These are phyloP conservation scores for Luffia ferchaultella DNA, from an alignment of 2,888 invertebrate genomes.

Conservation along the genomic window DNA sequence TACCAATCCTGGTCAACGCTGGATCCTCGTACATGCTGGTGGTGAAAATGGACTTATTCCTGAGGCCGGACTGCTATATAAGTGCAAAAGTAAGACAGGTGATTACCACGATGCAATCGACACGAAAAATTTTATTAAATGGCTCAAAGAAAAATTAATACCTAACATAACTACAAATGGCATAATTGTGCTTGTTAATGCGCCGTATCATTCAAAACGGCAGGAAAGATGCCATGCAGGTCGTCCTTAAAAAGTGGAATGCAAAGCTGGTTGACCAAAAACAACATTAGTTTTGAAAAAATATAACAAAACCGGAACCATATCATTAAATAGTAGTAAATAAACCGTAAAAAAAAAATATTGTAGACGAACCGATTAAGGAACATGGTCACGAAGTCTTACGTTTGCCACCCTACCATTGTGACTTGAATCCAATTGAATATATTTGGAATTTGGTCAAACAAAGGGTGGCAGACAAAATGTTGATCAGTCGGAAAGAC, in stretches of 20 bases:
- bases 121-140: constrained; percentile 12
- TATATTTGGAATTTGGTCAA: constrained; percentile 16
- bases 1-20: constrained; percentile 3
- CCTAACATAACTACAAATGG: constrained; percentile 6
- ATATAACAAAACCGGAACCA: constrained; percentile 18
- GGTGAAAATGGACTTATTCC: constrained; percentile 15
- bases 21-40: constrained; percentile 8
- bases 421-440: constrained; percentile 26
- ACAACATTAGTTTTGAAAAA: constrained; percentile 17
- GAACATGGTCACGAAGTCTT: constrained; percentile 22
- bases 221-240: constrained; percentile 14
- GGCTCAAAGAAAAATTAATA: constrained; percentile 12
- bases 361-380: constrained; percentile 22
- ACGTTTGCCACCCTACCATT: constrained; percentile 25
- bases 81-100: constrained; percentile 9
- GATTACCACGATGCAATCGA: constrained; percentile 12
- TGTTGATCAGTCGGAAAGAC: background rate
- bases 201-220: constrained; percentile 12
- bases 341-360: constrained; percentile 18
- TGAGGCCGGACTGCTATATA: constrained; percentile 2
- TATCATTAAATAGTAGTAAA: constrained; percentile 15
- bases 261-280: constrained; percentile 17
- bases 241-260: constrained; percentile 15
- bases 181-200: constrained; percentile 11
- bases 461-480: constrained; percentile 8